phyloP scores from a whole-genome alignment of 2,113 vertebrate genomes.

The Gadus macrocephalus region DNA sequence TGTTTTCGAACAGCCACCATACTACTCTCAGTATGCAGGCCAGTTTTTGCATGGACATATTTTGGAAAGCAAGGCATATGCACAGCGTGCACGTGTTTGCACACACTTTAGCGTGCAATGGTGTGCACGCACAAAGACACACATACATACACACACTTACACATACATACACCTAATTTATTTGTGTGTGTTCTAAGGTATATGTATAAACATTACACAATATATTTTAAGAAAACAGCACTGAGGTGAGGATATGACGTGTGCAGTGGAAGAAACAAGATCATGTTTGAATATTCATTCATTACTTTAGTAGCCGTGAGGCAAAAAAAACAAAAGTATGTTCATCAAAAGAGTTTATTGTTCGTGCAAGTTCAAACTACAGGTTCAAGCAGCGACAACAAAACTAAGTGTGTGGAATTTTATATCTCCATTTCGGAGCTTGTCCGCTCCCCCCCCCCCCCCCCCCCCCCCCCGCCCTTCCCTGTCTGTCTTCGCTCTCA shows the following conservation, averaged over 20 bases:
- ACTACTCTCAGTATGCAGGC: too few species aligned
- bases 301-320: conserved; percentile 40
- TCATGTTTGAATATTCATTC: conserved; percentile 51
- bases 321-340: conserved; percentile 39
- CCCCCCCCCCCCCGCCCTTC: conserved; percentile 15
- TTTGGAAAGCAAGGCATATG: background rate
- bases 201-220: conserved; percentile 8
- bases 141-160: background rate
- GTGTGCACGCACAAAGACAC: background rate
- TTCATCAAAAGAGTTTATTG: conserved; percentile 43
- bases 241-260: background rate
- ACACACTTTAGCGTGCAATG: background rate
- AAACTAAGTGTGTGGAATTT: conserved; percentile 50
- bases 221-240: conserved; percentile 4
- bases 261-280: background rate
- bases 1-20: background rate
- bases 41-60: background rate
- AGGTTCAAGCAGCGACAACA: conserved; percentile 58
- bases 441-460: conserved; percentile 13
- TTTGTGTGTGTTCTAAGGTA: background rate
- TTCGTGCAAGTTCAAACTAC: conserved; percentile 56
- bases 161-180: background rate
- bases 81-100: background rate
- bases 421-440: conserved; percentile 37
- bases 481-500: conserved; percentile 26